phyloP scores from a whole-genome alignment of 2,888 invertebrate genomes.

The Disparrhopalites patrizii region DNA sequence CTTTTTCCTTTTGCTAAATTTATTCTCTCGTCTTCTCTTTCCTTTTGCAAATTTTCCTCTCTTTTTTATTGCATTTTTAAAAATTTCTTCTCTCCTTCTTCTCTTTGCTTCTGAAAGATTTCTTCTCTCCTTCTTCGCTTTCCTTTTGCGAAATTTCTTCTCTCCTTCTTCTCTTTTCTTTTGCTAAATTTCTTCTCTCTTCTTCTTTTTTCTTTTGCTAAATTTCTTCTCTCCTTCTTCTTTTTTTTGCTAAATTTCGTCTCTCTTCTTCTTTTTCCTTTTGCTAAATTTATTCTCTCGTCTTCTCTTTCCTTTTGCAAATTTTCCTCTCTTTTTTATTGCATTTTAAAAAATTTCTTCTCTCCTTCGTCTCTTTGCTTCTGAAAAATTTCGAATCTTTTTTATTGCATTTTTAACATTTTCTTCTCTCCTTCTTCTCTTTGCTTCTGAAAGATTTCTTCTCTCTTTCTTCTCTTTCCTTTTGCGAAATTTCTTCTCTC shows the following conservation, averaged over 20 bases:
- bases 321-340: too few relatives aligned
- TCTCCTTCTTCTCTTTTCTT: conserved; percentile 17
- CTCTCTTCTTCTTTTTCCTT: not conserved
- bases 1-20: not conserved
- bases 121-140: not conserved
- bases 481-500: not conserved
- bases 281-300: not conserved
- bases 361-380: not conserved
- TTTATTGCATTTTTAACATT: conserved; percentile 7
- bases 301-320: not conserved
- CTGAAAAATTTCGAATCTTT: not conserved
- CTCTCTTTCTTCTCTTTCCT: not conserved
- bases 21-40: not conserved
- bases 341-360: too few relatives aligned
- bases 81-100: not conserved
- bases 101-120: not conserved
- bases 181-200: conserved; percentile 7
- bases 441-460: too few relatives aligned
- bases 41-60: not conserved
- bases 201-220: not conserved
- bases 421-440: conserved; percentile 6
- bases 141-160: conserved; percentile 24
- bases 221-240: not conserved
- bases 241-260: too few relatives aligned
- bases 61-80: too few relatives aligned